These are phyloP conservation scores for Polypedilum pembai DNA, from an alignment of 1,140 invertebrate genomes.

Conservation along the genomic window DNA sequence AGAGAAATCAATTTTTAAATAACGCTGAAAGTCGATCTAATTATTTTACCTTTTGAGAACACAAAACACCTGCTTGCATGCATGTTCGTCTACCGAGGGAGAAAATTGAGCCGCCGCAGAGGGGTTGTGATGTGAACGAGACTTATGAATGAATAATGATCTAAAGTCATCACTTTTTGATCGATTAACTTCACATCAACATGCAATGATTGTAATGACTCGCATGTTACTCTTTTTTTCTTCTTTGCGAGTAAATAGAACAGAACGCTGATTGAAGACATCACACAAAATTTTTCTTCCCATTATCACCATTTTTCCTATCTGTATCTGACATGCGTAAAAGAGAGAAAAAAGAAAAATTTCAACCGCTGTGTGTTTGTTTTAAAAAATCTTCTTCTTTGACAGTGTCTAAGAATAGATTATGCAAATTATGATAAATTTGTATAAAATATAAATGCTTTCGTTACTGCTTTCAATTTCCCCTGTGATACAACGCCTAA, in stretches of 20 bases:
- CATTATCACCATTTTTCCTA: not conserved
- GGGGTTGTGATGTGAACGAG: not conserved
- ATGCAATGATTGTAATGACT: not conserved
- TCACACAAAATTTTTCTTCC: not conserved
- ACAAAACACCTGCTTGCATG: constrained; percentile 22
- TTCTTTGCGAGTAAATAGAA: not conserved
- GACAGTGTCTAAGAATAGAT: too few relatives aligned
- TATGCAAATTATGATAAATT: too few relatives aligned
- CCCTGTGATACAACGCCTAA: constrained; percentile 17
- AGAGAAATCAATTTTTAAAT: constrained; percentile 19
- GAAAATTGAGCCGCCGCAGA: not conserved
- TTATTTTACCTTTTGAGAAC: not conserved
- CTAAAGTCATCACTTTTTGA: constrained; percentile 23
- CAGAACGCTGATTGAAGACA: not conserved
- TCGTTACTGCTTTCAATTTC: not conserved
- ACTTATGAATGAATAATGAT: constrained; percentile 21
- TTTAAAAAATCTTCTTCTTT: too few relatives aligned
- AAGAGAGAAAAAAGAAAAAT: not conserved
- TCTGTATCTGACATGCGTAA: constrained; percentile 4
- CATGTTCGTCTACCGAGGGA: not conserved
- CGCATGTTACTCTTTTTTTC: not conserved
- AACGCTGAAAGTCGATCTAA: not conserved
- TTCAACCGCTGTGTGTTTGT: too few relatives aligned
- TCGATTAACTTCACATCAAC: constrained; percentile 20
- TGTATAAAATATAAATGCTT: too few relatives aligned